Evolutionary conservation across 2,888 invertebrate genomes (phyloP), one percentile per base, ranked within the genome.

Genomic region (Eupithecia pulchellata): DNA sequence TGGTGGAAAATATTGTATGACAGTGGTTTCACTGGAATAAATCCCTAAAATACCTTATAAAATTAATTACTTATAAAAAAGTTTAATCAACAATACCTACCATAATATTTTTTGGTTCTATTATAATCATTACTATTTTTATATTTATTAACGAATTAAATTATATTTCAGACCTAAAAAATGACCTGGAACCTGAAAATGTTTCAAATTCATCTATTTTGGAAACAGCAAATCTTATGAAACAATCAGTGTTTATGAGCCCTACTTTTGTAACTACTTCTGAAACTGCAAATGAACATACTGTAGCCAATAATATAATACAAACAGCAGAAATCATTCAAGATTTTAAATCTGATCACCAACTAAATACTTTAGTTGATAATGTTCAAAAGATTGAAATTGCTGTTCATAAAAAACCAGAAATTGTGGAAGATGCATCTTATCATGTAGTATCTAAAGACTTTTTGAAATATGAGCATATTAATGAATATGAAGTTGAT

Each of bases 151-250:
- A 47, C 47, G 8, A 61, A 25, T 6, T 29, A 29, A 57, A 17
- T 17, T 4, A 0, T 29, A 29, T 60, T 60, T 60, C 29, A 61
- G 42, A 64, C n/a, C 20, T 20, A 14, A 20, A 62, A 65, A 3
- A 42, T 55, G 4, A 52, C 61, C 20, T 30, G 29, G 27, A 42
- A n/a, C n/a, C 32, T 9, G 58, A 30, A 17, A n/a, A 64, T 61
- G 68, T 62, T 61, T 77, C 81, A 65, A 82, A 84, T 55, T 78
- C 89, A 68, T 91, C 91, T 66, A 89, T 92, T 71, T 83, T 90
- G 75, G 87, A 93, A 87, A 94, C 93, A 69, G 92, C 91, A 71
- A 86, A 77, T 78, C 86, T 93, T 71, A 90, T 93, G 89, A 92
- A 87, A 78, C 84, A 86, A 66, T 91, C 93, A 20, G 86, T 93